Conservation (phyloP, 2,797 vertebrate genomes). For the Cryptoblepharus egeriae region DNA sequence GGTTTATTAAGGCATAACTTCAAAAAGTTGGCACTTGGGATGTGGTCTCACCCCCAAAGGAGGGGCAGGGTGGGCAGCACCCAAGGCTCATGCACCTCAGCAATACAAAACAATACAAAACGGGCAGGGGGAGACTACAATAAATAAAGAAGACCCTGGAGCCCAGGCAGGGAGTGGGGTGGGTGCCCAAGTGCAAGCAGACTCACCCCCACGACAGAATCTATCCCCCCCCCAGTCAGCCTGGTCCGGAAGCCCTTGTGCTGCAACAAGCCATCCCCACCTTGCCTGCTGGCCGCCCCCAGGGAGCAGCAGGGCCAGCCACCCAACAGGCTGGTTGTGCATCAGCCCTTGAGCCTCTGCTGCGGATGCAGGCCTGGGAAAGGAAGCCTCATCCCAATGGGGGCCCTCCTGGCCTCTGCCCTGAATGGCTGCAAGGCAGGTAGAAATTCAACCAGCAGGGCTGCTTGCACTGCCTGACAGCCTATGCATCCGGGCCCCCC, state of each 20-base stretch:
- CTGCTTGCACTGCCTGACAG: not conserved
- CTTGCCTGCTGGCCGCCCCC: too few relatives aligned
- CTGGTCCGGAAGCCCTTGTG: too few relatives aligned
- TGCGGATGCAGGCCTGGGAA: too few relatives aligned
- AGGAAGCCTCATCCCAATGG: too few relatives aligned
- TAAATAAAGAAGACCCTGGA: not conserved
- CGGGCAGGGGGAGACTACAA: not conserved
- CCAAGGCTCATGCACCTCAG: not conserved
- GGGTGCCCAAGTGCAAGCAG: not conserved
- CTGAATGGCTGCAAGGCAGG: not conserved
- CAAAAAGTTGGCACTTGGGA: constrained; percentile 33
- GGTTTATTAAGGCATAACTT: constrained; percentile 42
- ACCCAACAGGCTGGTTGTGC: too few relatives aligned
- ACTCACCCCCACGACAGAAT: too few relatives aligned
- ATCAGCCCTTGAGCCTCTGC: too few relatives aligned
- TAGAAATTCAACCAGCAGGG: not conserved
- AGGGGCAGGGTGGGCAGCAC: not conserved
- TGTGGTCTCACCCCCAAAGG: not conserved
- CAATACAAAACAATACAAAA: constrained; percentile 5
- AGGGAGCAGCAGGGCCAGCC: too few relatives aligned
- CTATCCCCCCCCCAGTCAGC: too few relatives aligned
- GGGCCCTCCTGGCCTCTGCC: not conserved
- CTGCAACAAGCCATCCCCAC: too few relatives aligned
- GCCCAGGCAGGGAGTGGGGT: not conserved
- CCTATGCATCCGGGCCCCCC: too few relatives aligned